Evolutionary conservation across 2,888 invertebrate genomes (phyloP), one percentile per base, ranked within the genome.

Genomic region (Timema podura): DNA sequence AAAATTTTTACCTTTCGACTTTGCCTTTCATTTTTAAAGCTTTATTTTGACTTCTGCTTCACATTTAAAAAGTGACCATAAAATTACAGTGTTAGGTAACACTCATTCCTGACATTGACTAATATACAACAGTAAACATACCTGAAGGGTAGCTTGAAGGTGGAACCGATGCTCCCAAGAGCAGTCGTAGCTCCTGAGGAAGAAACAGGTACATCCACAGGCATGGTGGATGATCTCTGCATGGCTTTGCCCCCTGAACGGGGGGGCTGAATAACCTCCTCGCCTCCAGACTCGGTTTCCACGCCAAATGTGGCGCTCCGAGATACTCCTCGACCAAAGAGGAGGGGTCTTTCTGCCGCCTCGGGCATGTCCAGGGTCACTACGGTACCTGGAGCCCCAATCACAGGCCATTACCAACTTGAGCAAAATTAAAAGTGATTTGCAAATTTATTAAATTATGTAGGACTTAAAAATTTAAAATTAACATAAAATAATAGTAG

Each of bases 111-210:
- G 30, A 30, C 30, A 30, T 30, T 3, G 30, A 1, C 30, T 30
- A 30, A 30, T 30, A 30, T 30, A 30, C 30, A 30, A 30, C 2
- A 3, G 30, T 30, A 30, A 30, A 78, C 82, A 85, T 85, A 94
- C 93, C 92, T 91, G 80, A 94, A 93, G 78, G 91, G 92, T 75
- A 92, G 85, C 83, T 94, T 94, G 73, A 95, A 86, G 70, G 91
- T 90, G 74, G 92, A 92, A 44, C 93, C 90, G 71, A 93, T 84
- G 76, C 89, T 92, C 70, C 91, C 92, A 74, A 93, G 73, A 72
- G 77, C 75, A 48, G 77, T 75, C 9, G 76, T 75, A n/a, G 75
- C 75, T 65, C 74, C 74, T 5, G 74, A 69, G 48, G 74, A 74
- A 7, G 76, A 75, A 8, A 73, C 74, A 48, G 69, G 73, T 5